A percentile compares a stretch with the other conserved stretches of the same genome.
These are phyloP conservation scores for Oasisia sp. DNA, from an alignment of 2,888 invertebrate species.

Conservation along the genomic window DNA sequence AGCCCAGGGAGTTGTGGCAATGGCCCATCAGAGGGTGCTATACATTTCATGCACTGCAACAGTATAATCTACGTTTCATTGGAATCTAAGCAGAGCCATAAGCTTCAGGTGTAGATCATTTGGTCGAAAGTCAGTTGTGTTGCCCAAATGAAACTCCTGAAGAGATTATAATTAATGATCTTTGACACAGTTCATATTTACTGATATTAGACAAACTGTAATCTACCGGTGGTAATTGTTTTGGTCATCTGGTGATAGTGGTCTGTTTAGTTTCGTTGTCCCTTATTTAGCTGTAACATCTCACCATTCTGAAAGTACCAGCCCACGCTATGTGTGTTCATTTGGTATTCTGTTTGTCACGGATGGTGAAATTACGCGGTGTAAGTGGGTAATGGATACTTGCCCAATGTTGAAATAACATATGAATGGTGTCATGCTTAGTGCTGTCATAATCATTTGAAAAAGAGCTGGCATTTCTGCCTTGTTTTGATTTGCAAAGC, in stretches of 20 bases:
- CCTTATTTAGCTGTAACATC: not conserved
- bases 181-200: not conserved
- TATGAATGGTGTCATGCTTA: not conserved
- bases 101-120: not conserved
- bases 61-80: not conserved
- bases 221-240: not conserved
- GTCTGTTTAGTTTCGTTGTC: not conserved
- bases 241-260: not conserved
- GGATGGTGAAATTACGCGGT: no score
- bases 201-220: no score
- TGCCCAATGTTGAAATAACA: not conserved
- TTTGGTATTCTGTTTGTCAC: no score
- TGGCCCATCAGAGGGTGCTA: not conserved
- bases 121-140: not conserved
- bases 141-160: not conserved
- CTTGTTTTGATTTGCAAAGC: no score
- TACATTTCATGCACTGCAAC: not conserved
- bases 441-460: not conserved
- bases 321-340: not conserved
- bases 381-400: not conserved
- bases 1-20: not conserved
- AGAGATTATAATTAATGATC: not conserved
- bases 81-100: not conserved
- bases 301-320: not conserved
- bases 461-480: conserved; percentile 7